Conservation (phyloP, 2,797 vertebrate genomes). For the Liasis olivaceus region DNA sequence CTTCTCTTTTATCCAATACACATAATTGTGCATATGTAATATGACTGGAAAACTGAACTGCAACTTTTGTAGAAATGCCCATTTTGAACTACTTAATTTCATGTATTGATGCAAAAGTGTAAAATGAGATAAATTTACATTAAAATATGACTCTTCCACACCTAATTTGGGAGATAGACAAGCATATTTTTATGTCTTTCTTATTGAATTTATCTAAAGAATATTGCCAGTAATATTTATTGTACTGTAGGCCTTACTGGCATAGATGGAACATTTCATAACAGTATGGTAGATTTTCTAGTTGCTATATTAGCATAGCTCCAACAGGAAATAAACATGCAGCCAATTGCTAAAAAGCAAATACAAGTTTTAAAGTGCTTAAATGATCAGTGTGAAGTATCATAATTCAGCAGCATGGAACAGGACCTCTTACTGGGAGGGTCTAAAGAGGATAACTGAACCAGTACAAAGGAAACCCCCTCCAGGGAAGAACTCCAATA, state of each 20-base stretch:
- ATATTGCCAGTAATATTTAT: conserved; percentile 24
- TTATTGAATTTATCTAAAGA: conserved; percentile 34
- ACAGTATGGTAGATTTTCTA: conserved; percentile 46
- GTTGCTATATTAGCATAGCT: conserved; percentile 27
- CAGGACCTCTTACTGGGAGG: conserved; percentile 83
- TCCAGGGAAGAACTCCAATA: conserved; percentile 85
- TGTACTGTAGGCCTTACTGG: conserved; percentile 50
- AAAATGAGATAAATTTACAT: background rate
- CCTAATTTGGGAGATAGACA: background rate
- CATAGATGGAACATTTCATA: conserved; percentile 62
- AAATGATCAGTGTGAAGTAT: conserved; percentile 75
- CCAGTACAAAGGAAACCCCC: conserved; percentile 79
- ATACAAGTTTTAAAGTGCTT: conserved; percentile 72
- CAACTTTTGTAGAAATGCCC: background rate
- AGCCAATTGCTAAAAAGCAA: conserved; percentile 75
- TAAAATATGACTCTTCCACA: background rate
- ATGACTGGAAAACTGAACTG: background rate
- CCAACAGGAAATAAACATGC: conserved; percentile 72
- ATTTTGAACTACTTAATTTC: background rate
- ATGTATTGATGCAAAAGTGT: background rate
- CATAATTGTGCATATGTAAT: background rate
- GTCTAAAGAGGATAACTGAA: conserved; percentile 81
- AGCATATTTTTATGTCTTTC: conserved; percentile 26
- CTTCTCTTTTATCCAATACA: background rate
- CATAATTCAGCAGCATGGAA: conserved; percentile 84